Percentiles rank a stretch among this genome's conserved stretches.
Evolutionary conservation across 2,888 invertebrate species (phyloP).

Genomic region (Synergus laeviventris): DNA sequence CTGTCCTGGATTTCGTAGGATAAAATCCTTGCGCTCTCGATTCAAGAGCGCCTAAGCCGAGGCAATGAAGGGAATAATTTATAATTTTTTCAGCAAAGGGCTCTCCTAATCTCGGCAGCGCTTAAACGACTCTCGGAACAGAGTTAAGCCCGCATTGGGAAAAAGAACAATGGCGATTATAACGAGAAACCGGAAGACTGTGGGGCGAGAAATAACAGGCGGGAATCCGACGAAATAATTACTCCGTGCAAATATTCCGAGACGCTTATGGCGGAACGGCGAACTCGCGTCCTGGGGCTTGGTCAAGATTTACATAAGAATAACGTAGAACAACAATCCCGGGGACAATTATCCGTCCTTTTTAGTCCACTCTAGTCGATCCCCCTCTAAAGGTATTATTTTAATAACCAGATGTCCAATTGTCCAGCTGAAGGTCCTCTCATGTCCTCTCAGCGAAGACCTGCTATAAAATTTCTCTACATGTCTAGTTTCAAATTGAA

Average conservation of each 20-base stretch:
- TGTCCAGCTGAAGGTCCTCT: conserved; percentile 58
- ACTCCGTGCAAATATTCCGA: conserved; percentile 71
- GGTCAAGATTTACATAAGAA: conserved; percentile 75
- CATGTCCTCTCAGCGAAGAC: no score
- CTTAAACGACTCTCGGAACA: conserved; percentile 52
- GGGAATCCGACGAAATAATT: conserved; percentile 70
- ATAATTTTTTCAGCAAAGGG: conserved; percentile 9
- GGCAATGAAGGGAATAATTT: conserved; percentile 26
- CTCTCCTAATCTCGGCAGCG: conserved; percentile 17
- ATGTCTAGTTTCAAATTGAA: neutral
- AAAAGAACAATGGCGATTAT: conserved; percentile 65
- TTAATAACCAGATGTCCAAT: conserved; percentile 65
- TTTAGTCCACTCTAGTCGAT: conserved; percentile 60
- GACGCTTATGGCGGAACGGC: conserved; percentile 46
- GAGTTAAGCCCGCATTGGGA: conserved; percentile 49
- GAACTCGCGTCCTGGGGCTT: conserved; percentile 45
- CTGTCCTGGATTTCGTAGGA: neutral
- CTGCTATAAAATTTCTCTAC: no score
- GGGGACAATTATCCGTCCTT: conserved; percentile 71
- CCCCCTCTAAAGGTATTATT: conserved; percentile 64
- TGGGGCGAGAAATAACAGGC: conserved; percentile 62
- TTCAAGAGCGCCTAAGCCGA: conserved; percentile 14
- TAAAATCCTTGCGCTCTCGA: neutral
- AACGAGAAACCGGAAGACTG: conserved; percentile 54
- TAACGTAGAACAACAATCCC: conserved; percentile 72